Base-by-base conservation (phyloP, 2,113 vertebrate genomes). In the Phoenicopterus ruber region DNA sequence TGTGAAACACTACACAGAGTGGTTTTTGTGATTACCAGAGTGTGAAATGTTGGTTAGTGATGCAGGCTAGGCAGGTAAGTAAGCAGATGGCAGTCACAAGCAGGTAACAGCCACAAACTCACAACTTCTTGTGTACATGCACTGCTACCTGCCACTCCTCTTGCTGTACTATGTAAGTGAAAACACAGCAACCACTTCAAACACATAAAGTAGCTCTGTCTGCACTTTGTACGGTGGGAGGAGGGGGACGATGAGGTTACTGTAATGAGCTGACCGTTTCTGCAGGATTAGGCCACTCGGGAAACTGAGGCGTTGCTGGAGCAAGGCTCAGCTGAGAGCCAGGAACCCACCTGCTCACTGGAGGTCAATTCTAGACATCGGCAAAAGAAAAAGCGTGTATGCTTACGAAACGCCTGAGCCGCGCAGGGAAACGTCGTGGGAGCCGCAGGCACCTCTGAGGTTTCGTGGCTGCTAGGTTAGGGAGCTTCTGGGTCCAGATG, bases 361-460 rank as follows among this genome's bases (percentile, higher is more conserved):
- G 29, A 88, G 38, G 34, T 17, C 28, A 59, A 10, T 29, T 92
- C 38, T 54, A 38, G 17, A 25, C 47, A 69, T 5, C 1, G 0
- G 40, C 25, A 77, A 62, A 73, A 57, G 29, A 36, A 58, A 63
- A 85, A 26, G 11, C 1, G 0, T 3, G 3, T 20, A 8, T 0
- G 9, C n/a, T 78, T 26, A 78, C 0, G 1, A 86, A 82, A 63
- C 0, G 1, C 10, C n/a, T 0, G 0, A 47, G 19, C 34, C 34
- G 8, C 0, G 0, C n/a, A 55, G 26, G 42, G 47, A 59, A 65
- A 50, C 1, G 2, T 7, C 1, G 1, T 0, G 0, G 49, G 32
- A 78, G 31, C 10, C 69, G 66, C 17, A 66, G 46, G 40, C 10
- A 72, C 11, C 18, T 52, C 77, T 22, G 42, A 38, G 44, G 3